Conservation (phyloP, 2,113 vertebrate species). For the Neolamprologus falcicula region DNA sequence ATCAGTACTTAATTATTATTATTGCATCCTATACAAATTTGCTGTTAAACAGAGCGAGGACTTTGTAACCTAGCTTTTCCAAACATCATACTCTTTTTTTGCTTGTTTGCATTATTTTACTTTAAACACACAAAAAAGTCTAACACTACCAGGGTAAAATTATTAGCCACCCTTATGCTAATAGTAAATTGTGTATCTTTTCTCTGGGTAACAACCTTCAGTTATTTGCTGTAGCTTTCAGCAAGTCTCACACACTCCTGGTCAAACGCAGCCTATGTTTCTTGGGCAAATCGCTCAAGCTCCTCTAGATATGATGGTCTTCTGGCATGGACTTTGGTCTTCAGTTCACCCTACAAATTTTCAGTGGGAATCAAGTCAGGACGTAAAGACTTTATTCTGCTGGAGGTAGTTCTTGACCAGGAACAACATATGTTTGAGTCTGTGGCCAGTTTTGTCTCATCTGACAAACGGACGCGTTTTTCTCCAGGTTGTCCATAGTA, state of each 20-base stretch:
- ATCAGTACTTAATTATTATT: background rate
- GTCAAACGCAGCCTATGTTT: background rate
- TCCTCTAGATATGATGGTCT: background rate
- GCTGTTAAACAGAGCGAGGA: background rate
- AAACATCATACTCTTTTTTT: background rate
- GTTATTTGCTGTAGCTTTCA: background rate
- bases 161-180: background rate
- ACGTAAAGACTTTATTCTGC: background rate
- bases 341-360: background rate
- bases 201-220: background rate
- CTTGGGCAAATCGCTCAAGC: background rate
- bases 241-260: background rate
- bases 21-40: background rate
- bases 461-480: background rate
- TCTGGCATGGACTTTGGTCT: background rate
- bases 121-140: background rate
- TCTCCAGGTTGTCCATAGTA: background rate
- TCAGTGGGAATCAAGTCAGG: background rate
- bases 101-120: background rate
- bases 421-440: background rate
- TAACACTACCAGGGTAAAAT: background rate
- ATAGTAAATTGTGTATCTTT: background rate
- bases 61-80: background rate
- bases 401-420: background rate
- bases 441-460: background rate